A percentile compares a stretch with the other conserved stretches of the same genome.
These are phyloP conservation scores for Melanotaenia boesemani DNA, from an alignment of 2,797 vertebrate genomes.

Conservation along the genomic window DNA sequence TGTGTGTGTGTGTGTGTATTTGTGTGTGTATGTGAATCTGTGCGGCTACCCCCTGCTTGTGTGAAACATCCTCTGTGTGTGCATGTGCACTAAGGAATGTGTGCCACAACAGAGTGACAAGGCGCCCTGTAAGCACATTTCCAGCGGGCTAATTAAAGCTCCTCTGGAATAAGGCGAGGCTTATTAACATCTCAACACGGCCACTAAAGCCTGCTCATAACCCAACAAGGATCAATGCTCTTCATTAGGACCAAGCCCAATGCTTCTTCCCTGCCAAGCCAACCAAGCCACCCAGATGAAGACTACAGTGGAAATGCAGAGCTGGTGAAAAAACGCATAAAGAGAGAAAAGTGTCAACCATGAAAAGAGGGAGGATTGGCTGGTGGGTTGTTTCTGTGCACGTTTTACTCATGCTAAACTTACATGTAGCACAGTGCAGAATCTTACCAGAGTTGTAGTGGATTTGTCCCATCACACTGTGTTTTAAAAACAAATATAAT, in stretches of 20 bases:
- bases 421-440: background rate
- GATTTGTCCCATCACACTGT: too few relatives aligned
- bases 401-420: conserved; percentile 2
- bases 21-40: conserved; percentile 12
- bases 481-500: too few relatives aligned
- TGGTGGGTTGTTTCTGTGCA: conserved; percentile 11
- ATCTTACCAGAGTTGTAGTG: too few relatives aligned
- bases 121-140: conserved; percentile 85
- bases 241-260: conserved; percentile 76
- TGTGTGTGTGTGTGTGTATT: conserved; percentile 22
- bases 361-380: background rate
- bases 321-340: conserved; percentile 48
- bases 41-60: conserved; percentile 40
- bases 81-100: conserved; percentile 53
- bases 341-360: background rate
- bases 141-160: conserved; percentile 85
- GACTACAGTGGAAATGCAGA: conserved; percentile 55
- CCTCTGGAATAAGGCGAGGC: conserved; percentile 79
- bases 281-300: conserved; percentile 48
- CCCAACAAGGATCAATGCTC: conserved; percentile 83
- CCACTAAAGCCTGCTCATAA: conserved; percentile 80
- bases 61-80: conserved; percentile 41
- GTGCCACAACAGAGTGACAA: conserved; percentile 77
- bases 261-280: conserved; percentile 69
- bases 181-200: conserved; percentile 82